phyloP scores from a whole-genome alignment of 2,113 vertebrate genomes.

The Tapirus terrestris region DNA sequence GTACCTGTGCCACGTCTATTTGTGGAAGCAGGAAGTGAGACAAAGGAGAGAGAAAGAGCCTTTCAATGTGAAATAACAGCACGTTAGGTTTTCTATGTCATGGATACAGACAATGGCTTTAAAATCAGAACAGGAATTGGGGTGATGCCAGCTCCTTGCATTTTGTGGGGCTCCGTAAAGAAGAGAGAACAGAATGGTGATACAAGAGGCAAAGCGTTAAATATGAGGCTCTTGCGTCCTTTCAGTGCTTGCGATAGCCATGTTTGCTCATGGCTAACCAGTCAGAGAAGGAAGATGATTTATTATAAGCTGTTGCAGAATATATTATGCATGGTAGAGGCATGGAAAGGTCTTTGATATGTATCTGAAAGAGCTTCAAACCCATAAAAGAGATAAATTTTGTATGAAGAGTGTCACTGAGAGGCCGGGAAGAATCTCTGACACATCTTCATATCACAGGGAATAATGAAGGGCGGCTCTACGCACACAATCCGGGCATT shows the following conservation, averaged over 20 bases:
- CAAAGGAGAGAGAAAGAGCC: neutral
- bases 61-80: neutral
- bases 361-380: slow-evolving; percentile 85
- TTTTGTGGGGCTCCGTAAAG: neutral
- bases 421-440: slow-evolving; percentile 76
- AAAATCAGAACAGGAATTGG: neutral
- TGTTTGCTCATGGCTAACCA: slow-evolving; percentile 55
- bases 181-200: neutral
- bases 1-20: neutral
- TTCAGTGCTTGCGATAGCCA: neutral
- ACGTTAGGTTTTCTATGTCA: neutral
- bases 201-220: neutral
- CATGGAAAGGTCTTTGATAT: slow-evolving; percentile 86
- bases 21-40: slow-evolving; percentile 22
- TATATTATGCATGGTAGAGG: slow-evolving; percentile 86
- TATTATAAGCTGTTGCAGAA: slow-evolving; percentile 84
- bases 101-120: neutral
- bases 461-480: slow-evolving; percentile 37
- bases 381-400: slow-evolving; percentile 85
- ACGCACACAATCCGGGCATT: slow-evolving; percentile 56
- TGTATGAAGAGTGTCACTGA: slow-evolving; percentile 81
- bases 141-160: neutral
- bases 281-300: slow-evolving; percentile 81
- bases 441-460: slow-evolving; percentile 69
- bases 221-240: neutral